Evolutionary conservation across 2,888 invertebrate genomes (phyloP), one percentile per base, ranked within the genome.

Genomic region (Frankliniella intonsa): DNA sequence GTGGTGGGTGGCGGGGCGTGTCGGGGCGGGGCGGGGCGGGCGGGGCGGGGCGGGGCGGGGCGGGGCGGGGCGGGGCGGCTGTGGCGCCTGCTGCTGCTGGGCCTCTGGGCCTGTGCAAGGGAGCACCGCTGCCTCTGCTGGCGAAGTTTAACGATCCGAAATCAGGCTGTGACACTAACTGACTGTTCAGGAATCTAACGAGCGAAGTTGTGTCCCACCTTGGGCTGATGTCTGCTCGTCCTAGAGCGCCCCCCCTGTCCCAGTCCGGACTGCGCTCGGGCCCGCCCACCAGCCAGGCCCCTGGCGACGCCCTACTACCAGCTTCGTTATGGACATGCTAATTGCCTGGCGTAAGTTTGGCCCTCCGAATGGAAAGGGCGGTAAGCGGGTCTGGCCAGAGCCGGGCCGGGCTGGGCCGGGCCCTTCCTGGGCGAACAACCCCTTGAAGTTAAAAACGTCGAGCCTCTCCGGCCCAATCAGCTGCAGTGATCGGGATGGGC

Each of bases 101-200:
- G 38, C 38, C n/a, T n/a, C n/a, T 38, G 14, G 55, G 55, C 55
- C 55, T 55, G 12, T 55, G 55, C 55, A 55, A 51, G 55, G 9
- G 55, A 55, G 9, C 17, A 55, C 17, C 55, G 55, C 62, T 62
- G 10, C 55, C 55, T 14, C 17, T 62, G 62, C 69, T 22, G 69
- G 25, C 69, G 22, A 76, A 76, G 69, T 25, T 76, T 25, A 76
- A 76, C 69, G 69, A 76, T 25, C 69, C 69, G 25, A 76, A 76
- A 76, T 76, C 69, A 76, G 69, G 69, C 69, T 25, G 62, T 76
- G 69, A 76, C 69, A 76, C 69, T 76, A 76, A 76, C 69, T 76
- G 69, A 76, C 69, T 76, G 69, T 76, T 22, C 69, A 25, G 69
- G 69, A 76, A 76, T 76, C 69, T 76, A 76, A 76, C 69, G 69